Evolutionary conservation across 2,888 invertebrate genomes (phyloP).

Genomic region (Odontothrips loti): DNA sequence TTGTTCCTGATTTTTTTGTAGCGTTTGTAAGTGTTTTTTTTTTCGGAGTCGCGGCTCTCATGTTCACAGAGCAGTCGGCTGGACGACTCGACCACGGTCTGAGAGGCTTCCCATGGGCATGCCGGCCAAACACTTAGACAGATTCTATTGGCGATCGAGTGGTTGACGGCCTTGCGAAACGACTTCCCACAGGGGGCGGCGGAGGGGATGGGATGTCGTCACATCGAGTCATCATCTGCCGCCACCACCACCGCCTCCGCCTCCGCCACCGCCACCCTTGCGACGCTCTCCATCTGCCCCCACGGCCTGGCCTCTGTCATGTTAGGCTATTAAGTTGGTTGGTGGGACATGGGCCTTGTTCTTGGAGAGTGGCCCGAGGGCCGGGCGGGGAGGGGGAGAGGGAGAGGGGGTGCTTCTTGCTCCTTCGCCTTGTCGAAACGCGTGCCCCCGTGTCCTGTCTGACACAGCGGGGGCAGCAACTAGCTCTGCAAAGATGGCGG

Average conservation of each 20-base stretch:
- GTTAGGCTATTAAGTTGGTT: conserved; percentile 23
- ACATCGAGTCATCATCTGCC: background rate
- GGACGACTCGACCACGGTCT: no score
- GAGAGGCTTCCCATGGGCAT: no score
- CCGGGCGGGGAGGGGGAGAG: background rate
- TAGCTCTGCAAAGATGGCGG: no score
- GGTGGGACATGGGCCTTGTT: conserved; percentile 12
- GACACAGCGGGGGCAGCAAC: background rate
- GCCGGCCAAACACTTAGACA: background rate
- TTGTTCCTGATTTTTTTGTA: no score
- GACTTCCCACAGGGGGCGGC: background rate
- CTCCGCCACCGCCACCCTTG: background rate
- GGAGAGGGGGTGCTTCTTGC: background rate
- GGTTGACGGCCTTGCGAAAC: conserved; percentile 10
- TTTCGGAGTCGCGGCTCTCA: no score
- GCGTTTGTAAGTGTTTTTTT: no score
- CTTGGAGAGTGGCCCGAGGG: background rate
- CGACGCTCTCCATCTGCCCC: no score
- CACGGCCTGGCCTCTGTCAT: conserved; percentile 12
- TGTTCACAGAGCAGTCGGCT: no score
- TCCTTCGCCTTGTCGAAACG: background rate
- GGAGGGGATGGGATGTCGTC: background rate
- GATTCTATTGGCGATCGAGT: conserved; percentile 13
- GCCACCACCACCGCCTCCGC: background rate
- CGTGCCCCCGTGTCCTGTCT: background rate